These are phyloP conservation scores for Oriolus oriolus DNA, from an alignment of 2,113 vertebrate genomes.

Conservation along the genomic window DNA sequence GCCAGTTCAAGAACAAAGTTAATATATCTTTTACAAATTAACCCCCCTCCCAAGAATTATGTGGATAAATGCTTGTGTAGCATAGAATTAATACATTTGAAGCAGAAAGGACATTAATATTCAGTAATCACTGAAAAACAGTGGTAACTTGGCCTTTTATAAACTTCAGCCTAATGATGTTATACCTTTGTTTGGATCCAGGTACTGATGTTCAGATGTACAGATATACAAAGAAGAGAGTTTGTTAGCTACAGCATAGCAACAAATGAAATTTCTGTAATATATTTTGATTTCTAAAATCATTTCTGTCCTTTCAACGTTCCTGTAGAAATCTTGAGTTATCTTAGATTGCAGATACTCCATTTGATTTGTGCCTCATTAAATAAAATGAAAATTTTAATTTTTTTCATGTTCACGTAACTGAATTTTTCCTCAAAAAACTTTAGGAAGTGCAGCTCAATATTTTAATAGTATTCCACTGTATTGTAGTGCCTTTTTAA, in stretches of 20 bases:
- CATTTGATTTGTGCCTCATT: not conserved
- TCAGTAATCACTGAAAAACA: not conserved
- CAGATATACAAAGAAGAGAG: not conserved
- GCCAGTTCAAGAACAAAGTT: not conserved
- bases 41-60: not conserved
- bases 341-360: not conserved
- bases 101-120: not conserved
- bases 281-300: not conserved
- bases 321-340: not conserved
- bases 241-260: not conserved
- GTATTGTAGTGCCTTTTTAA: not conserved
- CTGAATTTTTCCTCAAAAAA: not conserved
- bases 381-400: not conserved
- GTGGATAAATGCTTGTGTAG: not conserved
- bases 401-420: not conserved
- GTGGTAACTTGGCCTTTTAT: not conserved
- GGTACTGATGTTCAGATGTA: not conserved
- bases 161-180: not conserved
- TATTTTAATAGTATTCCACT: not conserved
- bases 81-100: not conserved
- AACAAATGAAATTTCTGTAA: not conserved
- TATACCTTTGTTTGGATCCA: not conserved
- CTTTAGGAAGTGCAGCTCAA: not conserved
- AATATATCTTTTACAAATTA: not conserved
- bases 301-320: not conserved